phyloP scores from a whole-genome alignment of 2,888 invertebrate genomes.

The Lordiphosa fenestrarum region DNA sequence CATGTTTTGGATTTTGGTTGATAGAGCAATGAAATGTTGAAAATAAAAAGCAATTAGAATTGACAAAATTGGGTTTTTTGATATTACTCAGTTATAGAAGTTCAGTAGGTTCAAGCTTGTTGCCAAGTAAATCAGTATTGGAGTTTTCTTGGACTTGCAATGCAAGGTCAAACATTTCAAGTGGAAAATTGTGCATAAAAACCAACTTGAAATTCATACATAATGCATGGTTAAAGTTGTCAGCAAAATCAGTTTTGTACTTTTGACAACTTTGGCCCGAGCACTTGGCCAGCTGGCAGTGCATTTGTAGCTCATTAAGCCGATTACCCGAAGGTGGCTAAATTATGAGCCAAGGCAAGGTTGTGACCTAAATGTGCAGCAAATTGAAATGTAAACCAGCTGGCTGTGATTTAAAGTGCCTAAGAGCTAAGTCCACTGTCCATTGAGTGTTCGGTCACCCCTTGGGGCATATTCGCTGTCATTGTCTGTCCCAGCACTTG shows the following conservation, averaged over 20 bases:
- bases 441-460: conserved; percentile 5
- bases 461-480: no score
- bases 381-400: conserved; percentile 30
- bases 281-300: conserved; percentile 28
- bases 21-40: no score
- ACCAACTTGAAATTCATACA: conserved; percentile 36
- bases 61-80: no score
- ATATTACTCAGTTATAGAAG: no score
- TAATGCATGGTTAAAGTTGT: conserved; percentile 45
- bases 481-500: conserved; percentile 14
- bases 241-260: conserved; percentile 1
- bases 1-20: no score
- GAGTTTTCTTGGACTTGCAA: no score
- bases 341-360: conserved; percentile 34
- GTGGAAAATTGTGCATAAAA: conserved; percentile 70
- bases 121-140: no score
- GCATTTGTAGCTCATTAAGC: conserved; percentile 36
- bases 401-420: conserved; percentile 23
- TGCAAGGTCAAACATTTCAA: conserved; percentile 36
- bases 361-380: conserved; percentile 42
- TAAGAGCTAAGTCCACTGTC: conserved; percentile 27
- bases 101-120: no score
- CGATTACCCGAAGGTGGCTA: conserved; percentile 31
- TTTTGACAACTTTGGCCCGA: conserved; percentile 21
- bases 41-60: no score